A percentile compares a stretch with the other conserved stretches of the same genome.
phyloP scores from a whole-genome alignment of 2,888 invertebrate species.

The Melinaea menophilus region DNA sequence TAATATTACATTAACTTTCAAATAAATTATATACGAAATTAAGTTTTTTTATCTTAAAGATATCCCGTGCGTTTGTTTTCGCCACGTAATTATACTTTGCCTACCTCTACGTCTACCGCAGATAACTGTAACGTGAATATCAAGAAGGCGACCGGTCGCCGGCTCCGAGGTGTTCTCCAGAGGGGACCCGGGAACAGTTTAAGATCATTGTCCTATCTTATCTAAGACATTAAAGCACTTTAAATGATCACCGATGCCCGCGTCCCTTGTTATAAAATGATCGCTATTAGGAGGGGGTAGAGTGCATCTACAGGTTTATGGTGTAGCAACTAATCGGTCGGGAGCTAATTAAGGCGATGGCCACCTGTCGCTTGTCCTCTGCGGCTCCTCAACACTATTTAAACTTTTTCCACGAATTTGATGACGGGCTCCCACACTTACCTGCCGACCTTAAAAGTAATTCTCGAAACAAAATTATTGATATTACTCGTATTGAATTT shows the following conservation, averaged over 20 bases:
- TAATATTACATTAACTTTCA: constrained; percentile 3
- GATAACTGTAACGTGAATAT: constrained; percentile 7
- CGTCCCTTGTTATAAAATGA: neutral
- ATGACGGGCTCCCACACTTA: constrained; percentile 18
- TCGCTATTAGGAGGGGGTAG: neutral
- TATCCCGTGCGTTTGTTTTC: constrained; percentile 19
- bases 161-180: constrained; percentile 11
- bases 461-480: neutral
- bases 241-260: constrained; percentile 35
- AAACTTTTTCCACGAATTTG: constrained; percentile 24
- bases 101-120: neutral
- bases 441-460: constrained; percentile 11
- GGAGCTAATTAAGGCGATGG: constrained; percentile 19
- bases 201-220: constrained; percentile 45
- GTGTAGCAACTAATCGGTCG: constrained; percentile 15
- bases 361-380: constrained; percentile 21
- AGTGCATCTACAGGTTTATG: neutral
- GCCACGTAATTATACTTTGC: constrained; percentile 16
- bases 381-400: constrained; percentile 20
- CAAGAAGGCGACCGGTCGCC: constrained; percentile 8
- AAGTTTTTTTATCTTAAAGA: constrained; percentile 11
- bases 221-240: constrained; percentile 51
- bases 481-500: neutral
- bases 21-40: neutral
- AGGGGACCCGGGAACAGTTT: constrained; percentile 22